phyloP scores from a whole-genome alignment of 2,797 vertebrate species.

The Paratrypauchen microcephalus region DNA sequence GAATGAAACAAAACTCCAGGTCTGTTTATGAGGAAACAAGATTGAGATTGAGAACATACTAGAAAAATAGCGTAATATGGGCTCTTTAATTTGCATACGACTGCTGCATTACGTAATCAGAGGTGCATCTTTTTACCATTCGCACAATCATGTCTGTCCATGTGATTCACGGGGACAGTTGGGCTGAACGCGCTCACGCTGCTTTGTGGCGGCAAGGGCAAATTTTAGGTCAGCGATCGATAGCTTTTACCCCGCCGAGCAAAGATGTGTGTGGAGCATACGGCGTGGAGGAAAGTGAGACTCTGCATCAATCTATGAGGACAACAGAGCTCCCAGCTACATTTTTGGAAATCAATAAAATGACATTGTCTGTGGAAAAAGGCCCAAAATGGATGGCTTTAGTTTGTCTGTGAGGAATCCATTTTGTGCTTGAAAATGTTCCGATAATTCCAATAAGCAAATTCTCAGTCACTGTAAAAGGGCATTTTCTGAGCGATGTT shows the following conservation, averaged over 20 bases:
- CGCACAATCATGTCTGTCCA: slow-evolving; percentile 17
- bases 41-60: no score
- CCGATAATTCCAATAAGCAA: no score
- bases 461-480: no score
- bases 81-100: no score
- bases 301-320: slow-evolving; percentile 13
- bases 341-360: slow-evolving; percentile 8
- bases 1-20: no score
- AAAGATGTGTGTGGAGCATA: slow-evolving; percentile 42
- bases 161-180: slow-evolving; percentile 26
- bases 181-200: slow-evolving; percentile 26
- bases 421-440: background rate
- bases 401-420: background rate
- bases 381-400: background rate
- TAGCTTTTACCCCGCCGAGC: slow-evolving; percentile 52
- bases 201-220: slow-evolving; percentile 32
- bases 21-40: no score
- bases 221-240: slow-evolving; percentile 64
- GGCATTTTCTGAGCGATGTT: no score
- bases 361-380: background rate
- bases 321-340: background rate
- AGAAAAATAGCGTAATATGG: no score
- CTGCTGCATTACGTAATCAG: background rate
- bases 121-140: background rate
- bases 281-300: slow-evolving; percentile 22